Evolutionary conservation across 2,888 invertebrate species (phyloP), one percentile per base, ranked within the genome.

Genomic region (Lasioglossum lativentre): DNA sequence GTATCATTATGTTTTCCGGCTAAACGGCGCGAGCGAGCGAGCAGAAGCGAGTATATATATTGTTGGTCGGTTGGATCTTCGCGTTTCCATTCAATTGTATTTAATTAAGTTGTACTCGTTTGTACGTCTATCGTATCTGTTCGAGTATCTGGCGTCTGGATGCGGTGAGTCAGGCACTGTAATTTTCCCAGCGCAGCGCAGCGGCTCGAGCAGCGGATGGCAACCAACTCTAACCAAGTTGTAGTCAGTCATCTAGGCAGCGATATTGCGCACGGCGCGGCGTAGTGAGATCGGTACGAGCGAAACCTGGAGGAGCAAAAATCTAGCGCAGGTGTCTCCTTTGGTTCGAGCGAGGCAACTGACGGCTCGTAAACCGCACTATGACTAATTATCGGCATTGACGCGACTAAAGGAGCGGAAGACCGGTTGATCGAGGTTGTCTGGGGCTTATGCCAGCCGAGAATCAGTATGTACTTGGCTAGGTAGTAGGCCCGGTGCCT

Each of bases 321-420:
- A 52, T 52, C 52, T 23, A 52, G 52, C 23, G 3, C 52, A 52
- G 52, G 52, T 52, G 52, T 52, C 23, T 82, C 84, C 30, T 40
- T 47, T 71, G 76, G 86, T 88, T 88, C 88, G 23, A 88, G 72
- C 78, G 30, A 63, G 30, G 16, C 79, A 66, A 38, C 59, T 16
- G 45, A 75, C 77, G 79, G 56, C 79, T 88, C 80, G 86, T 86
- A 84, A 89, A 87, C 82, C 78, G 70, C 68, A 45, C 78, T 73
- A 83, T 88, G 88, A 88, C 83, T 90, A 91, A 90, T 90, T 91
- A 90, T 86, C 88, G 84, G 66, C 84, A 84, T 77, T 86, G 91
- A 87, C 75, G 77, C 68, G 80, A 30, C 56, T 70, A 85, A 84
- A 81, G 78, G 83, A 82, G 73, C 75, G 82, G 81, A 85, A 90